A percentile compares a stretch with the other conserved stretches of the same genome.
Evolutionary conservation across 1,140 invertebrate species (phyloP).

Genomic region (Sipha flava): DNA sequence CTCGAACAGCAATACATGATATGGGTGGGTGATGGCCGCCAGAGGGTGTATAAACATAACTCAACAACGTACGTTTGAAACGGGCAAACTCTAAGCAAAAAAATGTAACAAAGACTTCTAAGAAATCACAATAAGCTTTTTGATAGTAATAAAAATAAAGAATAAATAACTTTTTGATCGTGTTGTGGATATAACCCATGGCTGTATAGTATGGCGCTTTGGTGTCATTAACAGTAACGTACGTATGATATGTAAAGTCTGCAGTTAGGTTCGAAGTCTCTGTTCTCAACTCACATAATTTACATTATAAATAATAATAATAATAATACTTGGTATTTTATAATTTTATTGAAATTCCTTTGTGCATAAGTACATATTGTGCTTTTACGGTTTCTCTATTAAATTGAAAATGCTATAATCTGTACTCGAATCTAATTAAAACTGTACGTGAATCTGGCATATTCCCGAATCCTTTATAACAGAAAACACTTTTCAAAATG

Average conservation of each 20-base stretch:
- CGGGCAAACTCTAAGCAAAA: not conserved
- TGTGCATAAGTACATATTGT: too few relatives aligned
- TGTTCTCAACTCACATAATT: too few relatives aligned
- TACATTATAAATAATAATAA: not conserved
- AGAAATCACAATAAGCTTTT: not conserved
- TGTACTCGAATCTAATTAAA: too few relatives aligned
- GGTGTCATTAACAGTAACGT: slow-evolving; percentile 11
- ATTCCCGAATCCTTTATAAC: too few relatives aligned
- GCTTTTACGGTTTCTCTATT: too few relatives aligned
- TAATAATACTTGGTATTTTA: too few relatives aligned
- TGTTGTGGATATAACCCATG: not conserved
- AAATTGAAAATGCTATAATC: too few relatives aligned
- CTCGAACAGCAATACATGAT: not conserved
- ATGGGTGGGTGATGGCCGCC: not conserved
- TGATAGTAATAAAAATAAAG: not conserved
- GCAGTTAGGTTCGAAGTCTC: too few relatives aligned
- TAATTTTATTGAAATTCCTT: too few relatives aligned
- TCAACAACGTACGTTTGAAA: not conserved
- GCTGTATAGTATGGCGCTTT: not conserved
- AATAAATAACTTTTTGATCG: not conserved
- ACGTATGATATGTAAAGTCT: not conserved
- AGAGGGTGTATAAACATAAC: not conserved
- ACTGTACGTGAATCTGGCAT: too few relatives aligned
- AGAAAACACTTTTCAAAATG: too few relatives aligned
- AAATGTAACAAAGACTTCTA: slow-evolving; percentile 6